These are phyloP conservation scores for Paelopatides confundens DNA, from an alignment of 53 echinoderm and acorn worm genomes.

Conservation along the genomic window DNA sequence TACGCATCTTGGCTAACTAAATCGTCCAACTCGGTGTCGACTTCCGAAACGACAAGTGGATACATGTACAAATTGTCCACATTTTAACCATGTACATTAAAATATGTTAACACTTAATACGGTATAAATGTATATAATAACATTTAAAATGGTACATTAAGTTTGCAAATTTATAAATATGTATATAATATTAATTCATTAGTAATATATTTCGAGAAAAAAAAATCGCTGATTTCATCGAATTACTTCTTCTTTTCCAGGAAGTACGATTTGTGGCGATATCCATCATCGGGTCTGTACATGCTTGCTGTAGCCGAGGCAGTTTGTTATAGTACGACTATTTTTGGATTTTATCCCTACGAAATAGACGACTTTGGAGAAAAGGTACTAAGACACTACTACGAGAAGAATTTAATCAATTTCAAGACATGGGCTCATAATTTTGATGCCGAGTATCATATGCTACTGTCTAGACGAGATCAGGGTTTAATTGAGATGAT, in stretches of 20 bases:
- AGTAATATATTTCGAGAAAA: no score
- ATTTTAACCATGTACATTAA: no score
- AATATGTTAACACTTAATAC: no score
- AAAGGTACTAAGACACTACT: slow-evolving; percentile 1
- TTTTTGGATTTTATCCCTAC: slow-evolving; percentile 22
- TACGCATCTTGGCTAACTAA: no score
- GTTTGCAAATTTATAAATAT: no score
- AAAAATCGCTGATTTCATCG: not conserved
- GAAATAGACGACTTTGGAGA: slow-evolving; percentile 13
- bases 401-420: not conserved
- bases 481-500: slow-evolving; percentile 15
- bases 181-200: no score
- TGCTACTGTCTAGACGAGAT: not conserved
- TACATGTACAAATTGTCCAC: no score
- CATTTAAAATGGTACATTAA: no score
- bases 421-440: slow-evolving; percentile 18
- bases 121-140: no score
- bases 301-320: slow-evolving; percentile 14
- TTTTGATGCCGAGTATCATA: slow-evolving; percentile 20
- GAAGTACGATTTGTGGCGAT: slow-evolving; percentile 30
- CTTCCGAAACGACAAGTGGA: no score
- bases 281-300: slow-evolving; percentile 8
- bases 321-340: not conserved
- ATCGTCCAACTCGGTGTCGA: no score
- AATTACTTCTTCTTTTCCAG: not conserved